Percentiles rank a stretch among this genome's conserved stretches.
Conservation (phyloP, 2,888 invertebrate genomes). For the Mimumesa dahlbomi region DNA sequence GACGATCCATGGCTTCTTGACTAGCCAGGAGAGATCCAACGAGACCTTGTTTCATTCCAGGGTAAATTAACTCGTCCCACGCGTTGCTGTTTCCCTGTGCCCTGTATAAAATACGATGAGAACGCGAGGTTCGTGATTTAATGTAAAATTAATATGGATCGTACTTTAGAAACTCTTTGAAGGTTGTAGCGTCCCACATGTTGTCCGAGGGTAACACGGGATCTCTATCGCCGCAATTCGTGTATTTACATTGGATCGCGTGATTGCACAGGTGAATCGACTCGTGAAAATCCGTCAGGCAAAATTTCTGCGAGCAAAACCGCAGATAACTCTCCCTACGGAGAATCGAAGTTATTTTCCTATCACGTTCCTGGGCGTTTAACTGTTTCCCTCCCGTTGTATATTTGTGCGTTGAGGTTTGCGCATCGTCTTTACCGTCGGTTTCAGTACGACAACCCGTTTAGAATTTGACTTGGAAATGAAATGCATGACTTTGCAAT, state of each 20-base stretch:
- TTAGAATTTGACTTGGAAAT: too few species aligned
- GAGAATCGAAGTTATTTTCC: conserved; percentile 41
- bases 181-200: conserved; percentile 97
- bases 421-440: too few species aligned
- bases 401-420: too few species aligned
- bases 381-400: too few species aligned
- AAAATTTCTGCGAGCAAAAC: conserved; percentile 95
- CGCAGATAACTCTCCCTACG: conserved; percentile 93
- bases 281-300: conserved; percentile 93
- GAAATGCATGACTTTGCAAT: too few species aligned
- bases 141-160: too few species aligned
- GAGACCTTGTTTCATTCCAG: conserved; percentile 91
- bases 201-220: conserved; percentile 92
- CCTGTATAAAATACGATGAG: conserved; percentile 76
- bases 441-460: too few species aligned
- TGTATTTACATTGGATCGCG: conserved; percentile 94
- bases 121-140: neutral
- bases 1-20: conserved; percentile 91
- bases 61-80: conserved; percentile 93
- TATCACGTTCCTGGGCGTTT: too few species aligned
- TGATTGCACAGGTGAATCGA: conserved; percentile 96
- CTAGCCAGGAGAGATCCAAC: conserved; percentile 92
- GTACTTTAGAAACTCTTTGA: conserved; percentile 81
- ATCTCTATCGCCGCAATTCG: conserved; percentile 86
- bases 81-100: conserved; percentile 88